Evolutionary conservation across 2,113 vertebrate species (phyloP).

Genomic region (Castor canadensis): DNA sequence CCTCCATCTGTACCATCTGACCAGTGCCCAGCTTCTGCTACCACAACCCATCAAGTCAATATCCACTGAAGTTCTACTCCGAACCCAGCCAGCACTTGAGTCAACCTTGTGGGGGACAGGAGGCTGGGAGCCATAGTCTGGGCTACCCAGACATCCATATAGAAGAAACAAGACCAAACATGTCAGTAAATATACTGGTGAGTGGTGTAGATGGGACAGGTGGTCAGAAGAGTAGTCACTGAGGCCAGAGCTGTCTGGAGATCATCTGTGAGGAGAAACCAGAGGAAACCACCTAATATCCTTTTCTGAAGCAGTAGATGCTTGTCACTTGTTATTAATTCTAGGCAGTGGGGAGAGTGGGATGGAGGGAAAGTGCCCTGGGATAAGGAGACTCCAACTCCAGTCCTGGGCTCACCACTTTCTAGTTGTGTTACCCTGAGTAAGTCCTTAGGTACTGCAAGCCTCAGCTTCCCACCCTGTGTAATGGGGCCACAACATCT

Average conservation of each 20-base stretch:
- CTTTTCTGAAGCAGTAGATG: neutral
- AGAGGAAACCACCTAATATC: neutral
- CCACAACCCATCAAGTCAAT: neutral
- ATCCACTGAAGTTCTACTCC: neutral
- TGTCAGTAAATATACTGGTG: neutral
- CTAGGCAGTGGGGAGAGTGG: neutral
- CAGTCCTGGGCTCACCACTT: neutral
- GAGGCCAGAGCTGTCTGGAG: neutral
- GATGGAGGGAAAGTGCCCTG: neutral
- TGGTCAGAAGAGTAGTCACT: neutral
- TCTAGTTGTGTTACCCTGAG: neutral
- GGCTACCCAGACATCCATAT: neutral
- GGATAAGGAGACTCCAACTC: neutral
- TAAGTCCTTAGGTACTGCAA: neutral
- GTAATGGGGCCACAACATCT: neutral
- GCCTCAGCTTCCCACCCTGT: neutral
- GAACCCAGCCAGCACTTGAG: neutral
- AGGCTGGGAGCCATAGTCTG: neutral
- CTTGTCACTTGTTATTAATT: neutral
- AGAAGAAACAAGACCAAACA: neutral
- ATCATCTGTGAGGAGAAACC: neutral
- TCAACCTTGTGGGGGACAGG: neutral
- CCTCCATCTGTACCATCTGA: neutral
- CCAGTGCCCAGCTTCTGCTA: neutral
- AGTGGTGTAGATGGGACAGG: neutral